Evolutionary conservation across 2,797 vertebrate species (phyloP), one percentile per base, ranked within the genome.

Genomic region (Phoxinus dragarum): DNA sequence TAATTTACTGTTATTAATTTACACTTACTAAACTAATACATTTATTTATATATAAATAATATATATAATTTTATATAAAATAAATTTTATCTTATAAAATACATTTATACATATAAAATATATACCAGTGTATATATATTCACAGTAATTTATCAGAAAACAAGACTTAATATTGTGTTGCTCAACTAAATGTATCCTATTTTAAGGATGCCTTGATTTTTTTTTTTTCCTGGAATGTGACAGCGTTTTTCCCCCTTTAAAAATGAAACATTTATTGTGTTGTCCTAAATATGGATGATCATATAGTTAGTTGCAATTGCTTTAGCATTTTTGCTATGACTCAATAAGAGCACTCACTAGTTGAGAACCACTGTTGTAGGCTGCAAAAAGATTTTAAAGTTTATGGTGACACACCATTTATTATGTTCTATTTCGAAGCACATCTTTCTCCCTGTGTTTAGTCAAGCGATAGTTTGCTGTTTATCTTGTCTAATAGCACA

Each of bases 401-500:
- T 44, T 61, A 44, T 31, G 54, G 56, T 64, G 76, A 44, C 76
- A 78, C 76, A 44, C 76, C 56, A 78, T 78, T 78, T 40, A 78
- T 78, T 78, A 78, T 64, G 59, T 64, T 78, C 56, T 44, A 64
- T 78, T 78, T 84, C 74, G 71, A 59, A n/a, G 47, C 49, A 54
- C 17, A 59, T 84, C 27, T 84, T 78, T 80, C 31, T 47, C 31
- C 17, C 66, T 44, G 31, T 80, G 75, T 85, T 80, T 79, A 85
- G 54, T 59, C 49, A 79, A 40, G 42, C 31, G 14, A 44, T 80
- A 80, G 66, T 79, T 85, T 38, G 84, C 84, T 84, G 74, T 78
- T 78, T 77, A 84, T 84, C 82, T 78, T 71, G 74, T 78, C 64
- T 84, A 84, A 84, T 78, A 36, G 82, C 82, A 71, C 67, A 61